Percentiles rank a stretch among this genome's conserved stretches.
Conservation (phyloP, 92 coral and sea anemone genomes). For the Heliopora coerulea region DNA sequence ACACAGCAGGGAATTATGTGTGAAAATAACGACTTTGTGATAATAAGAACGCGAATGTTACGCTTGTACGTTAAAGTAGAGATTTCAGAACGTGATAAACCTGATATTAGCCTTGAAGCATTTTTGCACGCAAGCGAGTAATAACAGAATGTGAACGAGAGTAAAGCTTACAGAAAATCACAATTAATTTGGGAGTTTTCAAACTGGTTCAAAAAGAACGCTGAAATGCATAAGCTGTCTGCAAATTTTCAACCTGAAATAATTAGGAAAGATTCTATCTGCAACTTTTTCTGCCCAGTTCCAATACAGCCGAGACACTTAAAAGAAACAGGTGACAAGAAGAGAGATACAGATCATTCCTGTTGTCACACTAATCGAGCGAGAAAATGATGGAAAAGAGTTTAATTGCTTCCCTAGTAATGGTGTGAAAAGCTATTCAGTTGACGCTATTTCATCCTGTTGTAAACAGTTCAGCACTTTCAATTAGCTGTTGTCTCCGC, state of each 20-base stretch:
- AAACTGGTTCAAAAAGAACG: background rate
- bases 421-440: slow-evolving; percentile 23
- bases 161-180: background rate
- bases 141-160: background rate
- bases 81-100: too few species aligned
- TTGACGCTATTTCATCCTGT: background rate
- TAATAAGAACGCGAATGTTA: too few species aligned
- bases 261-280: background rate
- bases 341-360: background rate
- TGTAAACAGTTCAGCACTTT: background rate
- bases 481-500: background rate
- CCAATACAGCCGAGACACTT: too few species aligned
- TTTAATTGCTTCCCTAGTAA: slow-evolving; percentile 18
- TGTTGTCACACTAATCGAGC: slow-evolving; percentile 16
- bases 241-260: background rate
- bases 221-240: slow-evolving; percentile 9
- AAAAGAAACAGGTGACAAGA: too few species aligned
- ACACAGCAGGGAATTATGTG: too few species aligned
- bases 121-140: background rate
- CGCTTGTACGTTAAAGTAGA: too few species aligned
- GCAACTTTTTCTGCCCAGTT: background rate
- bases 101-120: background rate
- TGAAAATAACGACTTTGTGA: too few species aligned
- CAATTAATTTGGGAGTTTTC: background rate
- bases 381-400: slow-evolving; percentile 31